Conservation (phyloP, 2,888 invertebrate species). For the Amitus sp. region DNA sequence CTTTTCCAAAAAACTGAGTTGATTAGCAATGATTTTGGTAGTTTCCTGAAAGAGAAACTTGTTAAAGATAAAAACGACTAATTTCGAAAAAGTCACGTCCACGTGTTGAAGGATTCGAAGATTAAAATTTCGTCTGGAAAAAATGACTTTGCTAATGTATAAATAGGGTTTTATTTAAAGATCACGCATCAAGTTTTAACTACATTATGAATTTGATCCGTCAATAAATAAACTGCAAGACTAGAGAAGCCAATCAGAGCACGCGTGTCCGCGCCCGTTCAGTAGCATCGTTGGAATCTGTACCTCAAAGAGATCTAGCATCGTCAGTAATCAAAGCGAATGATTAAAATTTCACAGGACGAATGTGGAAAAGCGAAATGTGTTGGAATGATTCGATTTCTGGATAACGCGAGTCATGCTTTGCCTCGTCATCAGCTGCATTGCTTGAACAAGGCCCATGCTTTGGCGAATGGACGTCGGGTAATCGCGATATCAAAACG, state of each 20-base stretch:
- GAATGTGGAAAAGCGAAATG: background rate
- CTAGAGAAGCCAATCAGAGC: background rate
- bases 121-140: too few species aligned
- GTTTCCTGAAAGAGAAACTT: too few species aligned
- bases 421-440: slow-evolving; percentile 17
- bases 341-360: slow-evolving; percentile 2
- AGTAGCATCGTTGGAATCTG: background rate
- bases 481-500: slow-evolving; percentile 25
- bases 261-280: background rate
- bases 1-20: too few species aligned
- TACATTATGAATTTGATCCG: too few species aligned
- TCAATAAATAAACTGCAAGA: too few species aligned
- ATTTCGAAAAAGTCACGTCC: too few species aligned
- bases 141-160: too few species aligned
- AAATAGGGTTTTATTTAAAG: too few species aligned
- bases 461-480: slow-evolving; percentile 21
- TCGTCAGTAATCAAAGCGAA: background rate
- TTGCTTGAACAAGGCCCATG: slow-evolving; percentile 12
- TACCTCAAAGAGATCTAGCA: background rate
- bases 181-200: too few species aligned
- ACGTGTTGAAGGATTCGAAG: too few species aligned
- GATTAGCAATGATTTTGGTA: too few species aligned
- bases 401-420: slow-evolving; percentile 8
- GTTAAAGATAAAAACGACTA: too few species aligned
- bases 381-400: slow-evolving; percentile 1